Conservation (phyloP, 2,888 invertebrate genomes). For the Coronaproctus castanopsis region DNA sequence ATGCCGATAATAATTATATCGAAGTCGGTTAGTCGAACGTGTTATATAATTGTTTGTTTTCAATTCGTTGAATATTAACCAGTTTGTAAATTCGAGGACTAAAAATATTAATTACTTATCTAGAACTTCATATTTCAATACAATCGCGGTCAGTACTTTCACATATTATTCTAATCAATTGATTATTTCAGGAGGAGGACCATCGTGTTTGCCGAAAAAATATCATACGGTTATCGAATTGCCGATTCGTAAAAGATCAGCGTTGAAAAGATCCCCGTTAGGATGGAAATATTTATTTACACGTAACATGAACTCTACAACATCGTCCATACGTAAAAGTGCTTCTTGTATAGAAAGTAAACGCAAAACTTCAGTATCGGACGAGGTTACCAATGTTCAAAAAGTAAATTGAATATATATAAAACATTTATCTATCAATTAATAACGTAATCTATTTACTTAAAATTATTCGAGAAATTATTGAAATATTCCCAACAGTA, state of each 20-base stretch:
- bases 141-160: too few species aligned
- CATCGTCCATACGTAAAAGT: slow-evolving; percentile 15
- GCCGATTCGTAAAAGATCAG: slow-evolving; percentile 44
- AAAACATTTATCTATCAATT: too few species aligned
- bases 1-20: slow-evolving; percentile 41
- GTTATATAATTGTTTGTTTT: too few species aligned
- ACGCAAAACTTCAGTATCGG: slow-evolving; percentile 18
- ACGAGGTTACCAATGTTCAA: slow-evolving; percentile 13
- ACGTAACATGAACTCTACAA: slow-evolving; percentile 15
- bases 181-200: slow-evolving; percentile 42
- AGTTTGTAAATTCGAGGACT: too few species aligned
- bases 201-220: slow-evolving; percentile 48
- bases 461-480: too few species aligned
- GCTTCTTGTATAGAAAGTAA: slow-evolving; percentile 12
- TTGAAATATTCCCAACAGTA: too few species aligned
- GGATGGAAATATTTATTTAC: slow-evolving; percentile 63
- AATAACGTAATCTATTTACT: too few species aligned
- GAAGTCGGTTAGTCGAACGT: slow-evolving; percentile 32
- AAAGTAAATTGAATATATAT: too few species aligned
- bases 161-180: too few species aligned
- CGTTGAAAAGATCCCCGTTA: slow-evolving; percentile 38
- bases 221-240: slow-evolving; percentile 88
- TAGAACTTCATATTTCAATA: too few species aligned
- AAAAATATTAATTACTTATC: too few species aligned
- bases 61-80: background rate